Evolutionary conservation across 2,888 invertebrate species (phyloP).

Genomic region (Epicampocera succincta): DNA sequence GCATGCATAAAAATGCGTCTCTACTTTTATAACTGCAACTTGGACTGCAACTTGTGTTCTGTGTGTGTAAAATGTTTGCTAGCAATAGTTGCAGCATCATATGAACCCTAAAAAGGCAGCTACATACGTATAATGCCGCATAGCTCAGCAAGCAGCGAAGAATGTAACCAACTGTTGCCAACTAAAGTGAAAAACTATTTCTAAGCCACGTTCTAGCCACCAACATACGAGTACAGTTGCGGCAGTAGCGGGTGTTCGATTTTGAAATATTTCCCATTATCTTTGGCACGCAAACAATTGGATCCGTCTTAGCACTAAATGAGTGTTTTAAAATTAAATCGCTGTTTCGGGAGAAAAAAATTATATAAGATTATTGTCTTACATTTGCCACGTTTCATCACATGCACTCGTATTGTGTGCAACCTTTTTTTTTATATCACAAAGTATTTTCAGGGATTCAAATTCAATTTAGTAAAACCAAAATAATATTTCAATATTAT

Average conservation of each 20-base stretch:
- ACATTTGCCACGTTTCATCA: no score
- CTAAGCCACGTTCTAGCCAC: slow-evolving; percentile 50
- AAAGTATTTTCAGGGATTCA: no score
- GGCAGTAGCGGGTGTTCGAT: slow-evolving; percentile 4
- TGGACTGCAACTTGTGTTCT: background rate
- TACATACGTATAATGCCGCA: slow-evolving; percentile 35
- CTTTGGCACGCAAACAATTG: no score
- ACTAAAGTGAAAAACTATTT: slow-evolving; percentile 66
- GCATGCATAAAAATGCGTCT: slow-evolving; percentile 46
- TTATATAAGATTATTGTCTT: no score
- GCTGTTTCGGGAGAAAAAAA: no score
- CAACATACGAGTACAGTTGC: no score
- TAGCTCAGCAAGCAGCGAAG: slow-evolving; percentile 42
- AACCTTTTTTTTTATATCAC: no score
- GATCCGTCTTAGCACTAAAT: no score
- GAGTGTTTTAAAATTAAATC: no score
- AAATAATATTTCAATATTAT: no score
- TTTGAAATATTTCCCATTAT: background rate
- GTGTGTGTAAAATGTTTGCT: background rate
- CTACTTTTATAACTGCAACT: slow-evolving; percentile 1
- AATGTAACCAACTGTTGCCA: slow-evolving; percentile 61
- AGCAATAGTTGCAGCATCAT: slow-evolving; percentile 1
- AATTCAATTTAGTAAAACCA: no score
- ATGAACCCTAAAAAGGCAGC: slow-evolving; percentile 30
- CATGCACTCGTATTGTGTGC: no score